phyloP scores from a whole-genome alignment of 2,797 vertebrate genomes.

The Poliocrania exsul region DNA sequence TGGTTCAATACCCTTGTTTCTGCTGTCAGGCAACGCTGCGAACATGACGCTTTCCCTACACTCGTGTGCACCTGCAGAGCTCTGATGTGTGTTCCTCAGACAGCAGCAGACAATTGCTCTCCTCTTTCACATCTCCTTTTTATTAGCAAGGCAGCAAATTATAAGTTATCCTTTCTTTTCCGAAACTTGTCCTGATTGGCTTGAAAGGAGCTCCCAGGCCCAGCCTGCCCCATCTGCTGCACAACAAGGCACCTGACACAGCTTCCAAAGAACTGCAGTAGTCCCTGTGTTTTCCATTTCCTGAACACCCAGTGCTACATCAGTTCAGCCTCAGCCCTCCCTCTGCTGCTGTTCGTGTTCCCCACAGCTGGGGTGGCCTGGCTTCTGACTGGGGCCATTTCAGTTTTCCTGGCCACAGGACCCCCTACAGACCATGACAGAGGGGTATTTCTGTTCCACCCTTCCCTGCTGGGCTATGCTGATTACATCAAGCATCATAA shows the following conservation, averaged over 20 bases:
- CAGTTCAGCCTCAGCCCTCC: background rate
- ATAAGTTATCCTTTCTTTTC: background rate
- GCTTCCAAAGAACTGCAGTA: accelerated
- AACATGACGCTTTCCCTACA: background rate
- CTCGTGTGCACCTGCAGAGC: background rate
- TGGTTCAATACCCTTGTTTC: background rate
- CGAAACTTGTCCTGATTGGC: background rate
- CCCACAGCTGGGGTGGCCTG: background rate
- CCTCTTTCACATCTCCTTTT: background rate
- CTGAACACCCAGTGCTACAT: background rate
- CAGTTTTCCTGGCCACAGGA: background rate
- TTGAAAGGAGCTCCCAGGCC: background rate
- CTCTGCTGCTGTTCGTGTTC: background rate
- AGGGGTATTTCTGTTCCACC: background rate
- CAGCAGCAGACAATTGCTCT: background rate
- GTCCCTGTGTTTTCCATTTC: background rate
- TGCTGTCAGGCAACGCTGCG: background rate
- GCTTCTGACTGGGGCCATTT: background rate
- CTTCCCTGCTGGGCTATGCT: background rate
- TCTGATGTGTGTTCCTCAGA: background rate
- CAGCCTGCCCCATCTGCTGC: background rate
- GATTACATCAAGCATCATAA: background rate
- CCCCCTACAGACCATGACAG: background rate
- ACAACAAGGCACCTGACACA: background rate
- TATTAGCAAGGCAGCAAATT: background rate